Evolutionary conservation across 2,888 invertebrate genomes (phyloP), one percentile per base, ranked within the genome.

Genomic region (Halictus ligatus): DNA sequence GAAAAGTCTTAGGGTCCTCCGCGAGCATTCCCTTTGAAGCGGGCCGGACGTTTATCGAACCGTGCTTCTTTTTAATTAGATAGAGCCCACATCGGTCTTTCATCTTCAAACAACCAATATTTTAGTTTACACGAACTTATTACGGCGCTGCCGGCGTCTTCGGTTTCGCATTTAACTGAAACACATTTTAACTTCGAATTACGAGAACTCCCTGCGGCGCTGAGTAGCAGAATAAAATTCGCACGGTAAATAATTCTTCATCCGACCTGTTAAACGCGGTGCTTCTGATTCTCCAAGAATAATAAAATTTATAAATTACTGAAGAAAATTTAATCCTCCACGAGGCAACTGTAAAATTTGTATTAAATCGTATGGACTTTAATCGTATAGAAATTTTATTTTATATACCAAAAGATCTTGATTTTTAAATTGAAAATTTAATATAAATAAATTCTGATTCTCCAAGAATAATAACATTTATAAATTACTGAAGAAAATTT

Each of bases 31-130:
- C 69, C 69, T 43, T 69, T 69, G 69, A 69, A 69, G 69, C 35
- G 21, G 12, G 1, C 40, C 40, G 40, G 40, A 69, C 69, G 35
- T 40, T 60, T 69, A 40, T 69, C 43, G 69, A 69, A n/a, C 69
- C 69, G 18, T 21, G 69, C n/a, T 35, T n/a, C 69, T 69, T 69
- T 40, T 40, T 69, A 69, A 69, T 40, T 69, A 69, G 69, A 40
- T 69, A 12, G 69, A 43, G 35, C 21, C 69, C 40, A 40, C 69
- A 69, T 69, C 69, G 48, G 0, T 10, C 69, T 69, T 43, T n/a
- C 40, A 69, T 69, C 69, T 21, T 69, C 21, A 40, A 69, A 69
- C 69, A 69, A 40, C 40, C 40, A 69, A 69, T 35, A 40, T 69
- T 69, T 69, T 40, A 18, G 35, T 69, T 43, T 40, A 69, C 40